Evolutionary conservation across 1,140 invertebrate species (phyloP), one percentile per base, ranked within the genome.

Genomic region (Zaprionus capensis): DNA sequence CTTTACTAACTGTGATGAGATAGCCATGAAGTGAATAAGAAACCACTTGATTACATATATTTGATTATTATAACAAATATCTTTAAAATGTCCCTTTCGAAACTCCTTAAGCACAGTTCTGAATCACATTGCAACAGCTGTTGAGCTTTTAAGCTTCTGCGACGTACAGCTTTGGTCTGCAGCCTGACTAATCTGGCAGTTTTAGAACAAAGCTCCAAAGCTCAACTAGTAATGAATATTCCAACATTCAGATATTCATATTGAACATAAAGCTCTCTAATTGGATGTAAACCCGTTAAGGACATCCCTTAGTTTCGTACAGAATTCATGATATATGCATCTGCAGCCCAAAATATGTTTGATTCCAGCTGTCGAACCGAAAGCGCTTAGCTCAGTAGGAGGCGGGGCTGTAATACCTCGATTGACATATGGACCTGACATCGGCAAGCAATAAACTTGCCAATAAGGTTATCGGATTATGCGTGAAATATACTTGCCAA

Each of bases 381-480:
- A 24, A 20, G 31, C 11, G 46, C 31, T 34, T 34, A 34, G 31
- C 31, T 34, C 31, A 34, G 9, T 34, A 9, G 22, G 17, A 31
- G 9, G 44, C n/a, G 17, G 46, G 36, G 24, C 63, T 46, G 65
- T 75, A 82, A 87, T 77, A 74, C 64, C 73, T 63, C 66, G 49
- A 82, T 80, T 85, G 82, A 77, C 83, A 85, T 76, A 59, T 67
- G 68, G 63, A 66, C 51, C 41, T 64, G 38, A 65, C 66, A 53
- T 36, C 7, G 71, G 69, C 46, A 59, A 38, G 61, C 76, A 81
- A 84, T 78, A 79, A 71, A 85, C 49, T 82, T 69, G 83, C 36
- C 77, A 73, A 69, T 83, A 66, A 82, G 76, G 61, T 82, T 74
- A 83, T 62, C 69, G 74, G 81, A 81, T 84, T 83, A 83, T 73